Base-by-base conservation (phyloP, 2,113 vertebrate species). In the Nycticebus coucang region DNA sequence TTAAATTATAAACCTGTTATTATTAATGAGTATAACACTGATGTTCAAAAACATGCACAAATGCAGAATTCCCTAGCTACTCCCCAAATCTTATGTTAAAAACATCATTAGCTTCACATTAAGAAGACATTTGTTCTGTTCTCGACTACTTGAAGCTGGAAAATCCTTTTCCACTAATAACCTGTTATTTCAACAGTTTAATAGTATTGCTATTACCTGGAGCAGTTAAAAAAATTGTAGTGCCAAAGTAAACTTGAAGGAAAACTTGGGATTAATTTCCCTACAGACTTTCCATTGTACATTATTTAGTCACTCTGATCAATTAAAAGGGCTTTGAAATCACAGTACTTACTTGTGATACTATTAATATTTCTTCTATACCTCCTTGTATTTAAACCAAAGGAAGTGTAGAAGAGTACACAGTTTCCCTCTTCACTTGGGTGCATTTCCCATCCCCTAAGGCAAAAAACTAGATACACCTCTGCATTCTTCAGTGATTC, bases 401-500 rank as follows among this genome's bases (percentile, higher is more conserved):
- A 55, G 57, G 50, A n/a, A 35, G 28, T 41, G 1, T 62, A 89
- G 59, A 28, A 69, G 74, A 93, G 13, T n/a, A 10, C 3, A 5
- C 14, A 66, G 59, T n/a, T 85, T 79, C 53, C 55, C 69, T 95
- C 78, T 78, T 68, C 87, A 81, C 45, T 41, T 94, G 79, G 97
- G 87, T 60, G 33, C 74, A 71, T 96, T 97, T 96, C 92, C 96
- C 91, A 89, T 91, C 84, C 91, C 14, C 50, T 96, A 57, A 95
- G 57, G 94, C 75, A 97, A 96, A 77, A 96, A 87, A 93, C 68
- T 87, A 95, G 97, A 98, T 94, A 91, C 2, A 95, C 81, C 90
- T 87, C 88, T 97, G 89, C 93, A 96, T 97, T 97, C 96, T 97
- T 98, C 89, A 77, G 1, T 89, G 83, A 89, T 62, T 68, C 71